Percentiles rank a stretch among this genome's conserved stretches.
These are phyloP conservation scores for Plutella xylostella DNA, from an alignment of 2,888 invertebrate genomes.

Conservation along the genomic window DNA sequence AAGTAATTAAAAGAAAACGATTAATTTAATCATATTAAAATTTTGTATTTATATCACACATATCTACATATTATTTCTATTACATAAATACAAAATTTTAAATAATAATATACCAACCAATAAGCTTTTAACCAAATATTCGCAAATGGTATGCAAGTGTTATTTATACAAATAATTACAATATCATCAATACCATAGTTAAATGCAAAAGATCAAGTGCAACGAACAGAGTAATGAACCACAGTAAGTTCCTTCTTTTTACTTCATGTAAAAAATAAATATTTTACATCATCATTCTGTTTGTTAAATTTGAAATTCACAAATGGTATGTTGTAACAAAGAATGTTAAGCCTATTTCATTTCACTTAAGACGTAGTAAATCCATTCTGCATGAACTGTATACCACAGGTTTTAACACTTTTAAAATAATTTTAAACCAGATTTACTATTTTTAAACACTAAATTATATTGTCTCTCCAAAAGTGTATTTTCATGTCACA, in stretches of 20 bases:
- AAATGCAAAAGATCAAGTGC: conserved; percentile 72
- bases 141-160: conserved; percentile 63
- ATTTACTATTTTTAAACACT: conserved; percentile 67
- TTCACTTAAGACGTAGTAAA: conserved; percentile 4
- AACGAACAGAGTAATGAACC: conserved; percentile 37
- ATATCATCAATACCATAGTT: conserved; percentile 69
- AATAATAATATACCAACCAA: conserved; percentile 57
- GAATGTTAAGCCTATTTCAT: not conserved
- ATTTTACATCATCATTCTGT: conserved; percentile 10
- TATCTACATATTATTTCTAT: conserved; percentile 70
- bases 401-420: conserved; percentile 62
- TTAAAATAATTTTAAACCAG: conserved; percentile 66
- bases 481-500: conserved; percentile 36
- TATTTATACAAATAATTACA: conserved; percentile 71
- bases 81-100: conserved; percentile 72
- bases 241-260: conserved; percentile 43
- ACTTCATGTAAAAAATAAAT: conserved; percentile 45
- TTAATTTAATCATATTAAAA: conserved; percentile 60
- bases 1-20: conserved; percentile 61
- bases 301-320: conserved; percentile 6
- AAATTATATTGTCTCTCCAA: conserved; percentile 70
- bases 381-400: conserved; percentile 41
- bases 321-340: conserved; percentile 6
- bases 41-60: conserved; percentile 70
- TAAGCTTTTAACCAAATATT: conserved; percentile 65